Percentiles rank a stretch among this genome's conserved stretches.
Conservation (phyloP, 2,113 vertebrate species). For the Limnothrissa miodon region DNA sequence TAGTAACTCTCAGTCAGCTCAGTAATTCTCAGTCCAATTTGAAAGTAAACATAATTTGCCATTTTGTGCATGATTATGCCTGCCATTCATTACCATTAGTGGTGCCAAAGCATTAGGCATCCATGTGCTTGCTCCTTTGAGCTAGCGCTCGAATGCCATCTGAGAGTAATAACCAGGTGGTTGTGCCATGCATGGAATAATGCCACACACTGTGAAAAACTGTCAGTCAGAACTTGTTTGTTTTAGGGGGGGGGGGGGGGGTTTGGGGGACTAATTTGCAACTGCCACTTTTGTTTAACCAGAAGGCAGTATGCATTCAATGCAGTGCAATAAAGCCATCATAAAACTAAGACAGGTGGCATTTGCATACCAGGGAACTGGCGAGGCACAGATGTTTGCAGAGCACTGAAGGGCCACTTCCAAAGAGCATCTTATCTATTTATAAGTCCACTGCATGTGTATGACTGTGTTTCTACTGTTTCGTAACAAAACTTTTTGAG, state of each 20-base stretch:
- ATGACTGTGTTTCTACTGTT: neutral
- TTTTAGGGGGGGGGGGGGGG: neutral
- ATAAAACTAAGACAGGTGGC: slow-evolving; percentile 14
- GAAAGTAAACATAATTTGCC: neutral
- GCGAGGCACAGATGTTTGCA: neutral
- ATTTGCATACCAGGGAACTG: neutral
- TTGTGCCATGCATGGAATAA: neutral
- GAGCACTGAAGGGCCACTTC: neutral
- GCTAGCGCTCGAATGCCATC: neutral
- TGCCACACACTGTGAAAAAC: neutral
- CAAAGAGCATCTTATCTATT: neutral
- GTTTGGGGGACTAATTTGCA: neutral
- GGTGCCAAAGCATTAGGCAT: neutral
- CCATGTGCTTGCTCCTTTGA: neutral
- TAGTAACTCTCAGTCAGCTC: too few relatives aligned
- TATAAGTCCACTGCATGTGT: neutral
- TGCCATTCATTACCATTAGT: neutral
- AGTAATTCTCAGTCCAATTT: too few relatives aligned
- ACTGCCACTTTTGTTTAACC: neutral
- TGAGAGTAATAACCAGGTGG: neutral
- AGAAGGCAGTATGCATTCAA: neutral
- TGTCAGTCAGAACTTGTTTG: neutral
- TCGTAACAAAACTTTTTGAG: too few relatives aligned
- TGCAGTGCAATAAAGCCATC: neutral
- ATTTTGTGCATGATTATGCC: neutral